Percentiles rank a stretch among this genome's conserved stretches.
Evolutionary conservation across 2,797 vertebrate species (phyloP).

Genomic region (Octomys mimax): DNA sequence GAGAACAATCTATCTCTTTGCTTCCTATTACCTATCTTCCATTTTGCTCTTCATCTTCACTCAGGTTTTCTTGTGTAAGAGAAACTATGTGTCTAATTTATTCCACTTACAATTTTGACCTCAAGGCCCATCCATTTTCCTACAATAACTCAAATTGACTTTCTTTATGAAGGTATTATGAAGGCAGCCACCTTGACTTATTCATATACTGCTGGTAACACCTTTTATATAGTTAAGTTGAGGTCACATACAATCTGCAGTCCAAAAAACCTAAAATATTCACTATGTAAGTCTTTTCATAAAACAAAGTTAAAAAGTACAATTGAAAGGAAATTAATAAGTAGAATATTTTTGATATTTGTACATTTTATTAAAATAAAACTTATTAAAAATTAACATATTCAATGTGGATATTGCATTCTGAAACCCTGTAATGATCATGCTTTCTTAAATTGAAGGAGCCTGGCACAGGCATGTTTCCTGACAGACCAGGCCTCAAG

Average conservation of each 20-base stretch:
- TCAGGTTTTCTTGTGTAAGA: not conserved
- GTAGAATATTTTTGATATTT: not conserved
- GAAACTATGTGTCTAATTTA: not conserved
- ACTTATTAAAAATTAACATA: not conserved
- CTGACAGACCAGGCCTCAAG: not conserved
- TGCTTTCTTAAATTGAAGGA: not conserved
- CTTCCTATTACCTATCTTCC: not conserved
- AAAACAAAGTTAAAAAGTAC: not conserved
- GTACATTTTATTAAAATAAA: not conserved
- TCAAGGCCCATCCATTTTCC: not conserved
- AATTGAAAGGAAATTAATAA: not conserved
- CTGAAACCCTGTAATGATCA: not conserved
- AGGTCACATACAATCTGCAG: not conserved
- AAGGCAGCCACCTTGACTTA: not conserved
- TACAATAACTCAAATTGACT: not conserved
- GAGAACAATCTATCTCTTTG: not conserved
- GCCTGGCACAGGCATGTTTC: not conserved
- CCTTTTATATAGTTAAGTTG: not conserved
- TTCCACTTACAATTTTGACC: not conserved
- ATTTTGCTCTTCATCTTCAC: not conserved
- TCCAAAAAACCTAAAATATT: not conserved
- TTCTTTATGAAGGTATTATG: not conserved
- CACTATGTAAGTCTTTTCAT: not conserved
- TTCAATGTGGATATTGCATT: not conserved
- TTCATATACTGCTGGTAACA: not conserved